phyloP scores from a whole-genome alignment of 2,888 invertebrate species.

The Meteorus cinctellus region DNA sequence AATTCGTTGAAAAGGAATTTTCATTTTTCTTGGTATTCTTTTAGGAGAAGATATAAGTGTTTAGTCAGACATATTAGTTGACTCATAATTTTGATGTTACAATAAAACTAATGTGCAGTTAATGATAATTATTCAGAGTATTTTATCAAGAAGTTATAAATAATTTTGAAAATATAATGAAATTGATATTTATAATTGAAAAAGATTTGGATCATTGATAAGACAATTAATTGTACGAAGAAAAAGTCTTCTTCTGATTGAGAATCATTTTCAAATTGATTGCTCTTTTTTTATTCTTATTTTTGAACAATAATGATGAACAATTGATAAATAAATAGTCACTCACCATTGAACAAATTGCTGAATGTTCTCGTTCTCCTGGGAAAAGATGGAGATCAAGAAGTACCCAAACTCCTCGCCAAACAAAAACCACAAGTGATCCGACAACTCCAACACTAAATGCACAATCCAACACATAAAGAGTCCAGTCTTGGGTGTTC shows the following conservation, averaged over 20 bases:
- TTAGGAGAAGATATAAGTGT: neutral
- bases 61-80: neutral
- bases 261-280: too few relatives aligned
- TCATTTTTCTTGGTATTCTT: too few relatives aligned
- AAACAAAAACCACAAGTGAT: slow-evolving; percentile 89
- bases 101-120: neutral
- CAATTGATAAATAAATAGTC: neutral
- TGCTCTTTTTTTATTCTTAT: too few relatives aligned
- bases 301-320: too few relatives aligned
- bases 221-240: too few relatives aligned
- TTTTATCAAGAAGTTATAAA: neutral
- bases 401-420: slow-evolving; percentile 90
- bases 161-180: too few relatives aligned
- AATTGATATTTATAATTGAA: too few relatives aligned
- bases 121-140: neutral
- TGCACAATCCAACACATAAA: slow-evolving; percentile 88
- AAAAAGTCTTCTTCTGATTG: too few relatives aligned
- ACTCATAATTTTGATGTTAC: neutral
- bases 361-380: slow-evolving; percentile 79
- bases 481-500: slow-evolving; percentile 81
- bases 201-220: too few relatives aligned
- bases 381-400: slow-evolving; percentile 88
- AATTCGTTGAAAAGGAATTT: too few relatives aligned
- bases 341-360: slow-evolving; percentile 87
- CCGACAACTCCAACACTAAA: slow-evolving; percentile 91